These are phyloP conservation scores for Hartigia nigra DNA, from an alignment of 2,888 invertebrate genomes.

Conservation along the genomic window DNA sequence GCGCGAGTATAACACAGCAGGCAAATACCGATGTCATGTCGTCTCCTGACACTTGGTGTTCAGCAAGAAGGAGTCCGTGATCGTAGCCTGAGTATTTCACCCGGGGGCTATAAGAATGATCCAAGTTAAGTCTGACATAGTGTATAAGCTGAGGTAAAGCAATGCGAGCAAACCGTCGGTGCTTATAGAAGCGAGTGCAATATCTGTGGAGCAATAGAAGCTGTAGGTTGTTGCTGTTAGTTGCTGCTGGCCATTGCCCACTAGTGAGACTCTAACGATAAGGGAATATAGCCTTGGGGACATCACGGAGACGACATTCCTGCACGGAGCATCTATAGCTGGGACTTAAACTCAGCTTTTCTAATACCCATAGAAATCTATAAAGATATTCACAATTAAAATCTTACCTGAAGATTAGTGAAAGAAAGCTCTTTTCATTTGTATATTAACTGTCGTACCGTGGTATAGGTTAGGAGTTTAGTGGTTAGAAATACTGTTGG, in stretches of 20 bases:
- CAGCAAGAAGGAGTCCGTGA: neutral
- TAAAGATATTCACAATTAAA: neutral
- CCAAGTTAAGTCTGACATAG: neutral
- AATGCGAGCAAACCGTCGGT: neutral
- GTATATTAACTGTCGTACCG: neutral
- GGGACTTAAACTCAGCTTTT: neutral
- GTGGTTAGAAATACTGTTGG: too few species aligned
- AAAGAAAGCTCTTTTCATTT: neutral
- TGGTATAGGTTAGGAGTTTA: neutral
- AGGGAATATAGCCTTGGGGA: constrained; percentile 35
- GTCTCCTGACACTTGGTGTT: constrained; percentile 32
- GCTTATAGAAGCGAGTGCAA: neutral
- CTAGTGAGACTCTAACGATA: constrained; percentile 28
- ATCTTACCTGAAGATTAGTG: neutral
- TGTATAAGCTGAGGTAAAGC: neutral
- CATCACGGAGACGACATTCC: constrained; percentile 37
- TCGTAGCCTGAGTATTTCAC: neutral
- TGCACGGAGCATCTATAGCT: constrained; percentile 27
- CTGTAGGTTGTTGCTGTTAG: neutral
- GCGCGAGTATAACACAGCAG: constrained; percentile 26
- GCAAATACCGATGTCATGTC: constrained; percentile 41
- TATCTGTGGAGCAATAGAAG: neutral
- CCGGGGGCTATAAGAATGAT: neutral
- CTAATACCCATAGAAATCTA: neutral
- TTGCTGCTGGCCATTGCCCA: neutral